Evolutionary conservation across 2,113 vertebrate genomes (phyloP), one percentile per base, ranked within the genome.

Genomic region (Mustelus asterias): DNA sequence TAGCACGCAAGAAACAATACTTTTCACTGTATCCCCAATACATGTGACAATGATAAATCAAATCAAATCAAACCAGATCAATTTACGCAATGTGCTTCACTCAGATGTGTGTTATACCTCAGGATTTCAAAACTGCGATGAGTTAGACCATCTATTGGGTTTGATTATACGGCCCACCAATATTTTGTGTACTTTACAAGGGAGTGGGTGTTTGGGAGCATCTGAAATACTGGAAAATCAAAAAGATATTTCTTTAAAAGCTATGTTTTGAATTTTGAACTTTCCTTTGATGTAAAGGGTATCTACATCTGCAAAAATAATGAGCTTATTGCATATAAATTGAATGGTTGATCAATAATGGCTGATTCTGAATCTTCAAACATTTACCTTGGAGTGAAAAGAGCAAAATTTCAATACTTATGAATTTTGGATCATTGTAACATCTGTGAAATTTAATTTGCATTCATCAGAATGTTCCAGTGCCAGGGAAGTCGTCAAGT

Each of bases 361-460:
- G 92, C 92, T 94, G 65, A 70, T 70, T 24, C 24, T 10, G 4
- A 69, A 94, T 94, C 93, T 48, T 94, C 93, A 94, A 94, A 92
- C 29, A 13, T 63, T 92, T n/a, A n/a, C 29, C 88, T 92, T 63
- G 54, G 14, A 63, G 14, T 92, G 29, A 60, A 92, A 92, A 63
- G 13, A 63, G 13, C 26, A 92, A n/a, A 92, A 63, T 60, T 60
- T 92, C 88, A 92, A 92, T 60, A 92, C 29, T 92, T 92, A 63
- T 92, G 88, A 92, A n/a, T 92, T 63, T 92, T 92, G 13, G 54
- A 92, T 92, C 33, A 92, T 63, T 92, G 88, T 63, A 60, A 92
- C 29, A 92, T 20, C 58, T 92, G 54, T 92, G 88, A 92, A 92
- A 33, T 92, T 92, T 33, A 16, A 63, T 63, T n/a, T 92, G 88